Base-by-base conservation (phyloP, 1,140 invertebrate genomes). In the Lepidurus arcticus region DNA sequence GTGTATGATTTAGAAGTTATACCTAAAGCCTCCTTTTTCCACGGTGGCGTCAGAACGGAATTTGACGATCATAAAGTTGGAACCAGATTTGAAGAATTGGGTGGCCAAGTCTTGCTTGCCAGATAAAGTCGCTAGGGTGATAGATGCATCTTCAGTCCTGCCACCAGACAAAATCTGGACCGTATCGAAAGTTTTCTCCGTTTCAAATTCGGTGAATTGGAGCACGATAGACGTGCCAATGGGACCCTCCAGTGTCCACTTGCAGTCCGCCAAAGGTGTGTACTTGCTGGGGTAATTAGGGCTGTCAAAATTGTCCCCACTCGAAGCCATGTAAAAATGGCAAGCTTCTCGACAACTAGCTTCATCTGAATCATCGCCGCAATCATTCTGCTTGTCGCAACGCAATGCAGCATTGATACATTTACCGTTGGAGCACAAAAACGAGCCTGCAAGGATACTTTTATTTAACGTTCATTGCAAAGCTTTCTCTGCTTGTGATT, bases 1-100 rank as follows among this genome's bases (percentile, higher is more conserved):
- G 16, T n/a, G 42, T 8, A 21, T 43, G 13, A 76, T 45, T 80
- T 73, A 21, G 21, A 78, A 42, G 75, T 80, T 82, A 34, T 85
- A 90, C 88, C 89, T 83, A 85, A 98, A 98, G 76, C 96, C 96
- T 87, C 95, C 94, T 80, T 92, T 92, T 87, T 98, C 96, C 42
- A 97, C 94, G 3, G 94, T 93, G 11, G 92, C 92, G 84, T 98
- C 97, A 0, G 95, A 93, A 81, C 93, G 93, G 86, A 98, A 98
- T 85, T 97, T 97, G 79, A 99, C 91, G 78, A 98, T 96, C 94
- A 99, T 98, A 81, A 98, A 97, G 85, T 98, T 98, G 16, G 95
- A 96, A 21, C 95, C 96, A 0, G 96, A 97, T 6, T 95, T 93
- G 85, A 93, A 97, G 5, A 93, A 89, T 83, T 92, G 92, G 79